phyloP scores from a whole-genome alignment of 2,113 vertebrate genomes.

The Pipa parva region DNA sequence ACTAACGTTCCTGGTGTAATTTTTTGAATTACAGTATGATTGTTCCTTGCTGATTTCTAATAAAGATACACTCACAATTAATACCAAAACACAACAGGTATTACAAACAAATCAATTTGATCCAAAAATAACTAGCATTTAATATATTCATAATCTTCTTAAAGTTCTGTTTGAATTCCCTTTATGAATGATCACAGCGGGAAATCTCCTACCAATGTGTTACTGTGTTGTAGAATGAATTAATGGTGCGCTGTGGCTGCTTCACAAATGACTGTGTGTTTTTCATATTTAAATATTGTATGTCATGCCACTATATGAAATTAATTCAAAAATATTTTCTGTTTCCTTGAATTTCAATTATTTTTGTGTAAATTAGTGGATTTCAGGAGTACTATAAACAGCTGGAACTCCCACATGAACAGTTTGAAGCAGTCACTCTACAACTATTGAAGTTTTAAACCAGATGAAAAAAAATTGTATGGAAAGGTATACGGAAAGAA shows the following conservation, averaged over 20 bases:
- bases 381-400: constrained; percentile 11
- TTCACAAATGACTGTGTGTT: constrained; percentile 11
- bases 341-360: constrained; percentile 20
- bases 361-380: constrained; percentile 25
- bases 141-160: constrained; percentile 38
- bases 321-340: constrained; percentile 22
- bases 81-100: constrained; percentile 34
- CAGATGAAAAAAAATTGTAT: neutral
- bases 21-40: constrained; percentile 5
- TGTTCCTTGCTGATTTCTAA: constrained; percentile 39
- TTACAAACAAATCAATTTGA: constrained; percentile 37
- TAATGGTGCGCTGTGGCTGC: constrained; percentile 11
- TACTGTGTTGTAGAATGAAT: constrained; percentile 29
- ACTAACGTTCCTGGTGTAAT: constrained; percentile 16
- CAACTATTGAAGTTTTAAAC: neutral
- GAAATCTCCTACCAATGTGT: constrained; percentile 20
- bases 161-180: constrained; percentile 36
- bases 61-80: constrained; percentile 35
- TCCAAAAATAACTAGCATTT: constrained; percentile 30
- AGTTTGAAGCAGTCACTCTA: neutral
- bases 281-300: constrained; percentile 17
- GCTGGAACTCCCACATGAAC: constrained; percentile 5
- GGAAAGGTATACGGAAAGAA: neutral
- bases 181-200: constrained; percentile 39
- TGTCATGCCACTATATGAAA: constrained; percentile 21